These are phyloP conservation scores for Pollenia angustigena DNA, from an alignment of 2,888 invertebrate genomes.

Conservation along the genomic window DNA sequence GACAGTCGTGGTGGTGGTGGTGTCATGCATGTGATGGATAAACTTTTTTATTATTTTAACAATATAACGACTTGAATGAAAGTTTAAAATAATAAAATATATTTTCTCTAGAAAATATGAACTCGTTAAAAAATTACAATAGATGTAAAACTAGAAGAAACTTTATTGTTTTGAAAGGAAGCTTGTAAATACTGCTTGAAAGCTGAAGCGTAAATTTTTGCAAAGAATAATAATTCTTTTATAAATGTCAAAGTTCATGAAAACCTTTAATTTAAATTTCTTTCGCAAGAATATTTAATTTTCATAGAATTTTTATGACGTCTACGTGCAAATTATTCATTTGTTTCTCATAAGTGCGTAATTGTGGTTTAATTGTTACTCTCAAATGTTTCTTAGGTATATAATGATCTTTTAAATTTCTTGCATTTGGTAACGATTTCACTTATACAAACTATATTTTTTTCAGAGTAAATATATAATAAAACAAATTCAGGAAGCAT, in stretches of 20 bases:
- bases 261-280: background rate
- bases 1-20: constrained; percentile 6
- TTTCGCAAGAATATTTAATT: background rate
- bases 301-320: constrained; percentile 4
- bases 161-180: constrained; percentile 24
- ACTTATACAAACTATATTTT: no score
- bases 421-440: no score
- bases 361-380: constrained; percentile 28
- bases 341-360: constrained; percentile 40
- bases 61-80: background rate
- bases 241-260: constrained; percentile 50
- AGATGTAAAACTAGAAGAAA: background rate
- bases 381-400: background rate
- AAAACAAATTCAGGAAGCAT: no score
- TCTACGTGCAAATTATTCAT: constrained; percentile 1
- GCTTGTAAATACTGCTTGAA: no score
- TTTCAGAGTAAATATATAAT: no score
- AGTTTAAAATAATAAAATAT: constrained; percentile 17
- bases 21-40: constrained; percentile 16
- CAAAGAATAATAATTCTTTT: no score
- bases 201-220: no score
- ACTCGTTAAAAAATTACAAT: background rate
- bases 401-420: no score
- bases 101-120: background rate
- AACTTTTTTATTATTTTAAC: constrained; percentile 9